These are phyloP conservation scores for Atta cephalotes DNA, from an alignment of 1,140 invertebrate species.

Conservation along the genomic window DNA sequence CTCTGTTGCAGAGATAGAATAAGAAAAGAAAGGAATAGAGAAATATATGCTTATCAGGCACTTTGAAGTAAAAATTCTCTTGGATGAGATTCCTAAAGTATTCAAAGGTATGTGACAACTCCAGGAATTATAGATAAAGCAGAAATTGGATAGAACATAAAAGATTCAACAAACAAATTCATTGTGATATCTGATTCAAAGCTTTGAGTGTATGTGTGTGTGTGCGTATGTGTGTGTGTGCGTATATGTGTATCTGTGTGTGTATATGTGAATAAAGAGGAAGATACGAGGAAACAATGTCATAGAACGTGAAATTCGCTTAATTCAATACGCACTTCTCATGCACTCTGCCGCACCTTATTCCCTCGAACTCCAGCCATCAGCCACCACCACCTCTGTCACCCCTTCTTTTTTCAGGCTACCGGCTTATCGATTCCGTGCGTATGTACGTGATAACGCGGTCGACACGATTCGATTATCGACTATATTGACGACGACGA, in stretches of 20 bases:
- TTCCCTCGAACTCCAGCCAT: background rate
- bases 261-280: background rate
- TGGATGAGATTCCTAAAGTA: background rate
- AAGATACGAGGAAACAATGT: slow-evolving; percentile 45
- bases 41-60: slow-evolving; percentile 32
- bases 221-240: background rate
- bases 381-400: background rate
- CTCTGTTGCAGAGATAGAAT: background rate
- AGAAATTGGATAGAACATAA: background rate
- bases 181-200: background rate
- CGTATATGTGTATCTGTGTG: background rate
- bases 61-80: background rate
- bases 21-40: slow-evolving; percentile 45
- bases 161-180: background rate
- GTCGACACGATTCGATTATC: slow-evolving; percentile 62
- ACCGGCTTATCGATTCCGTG: slow-evolving; percentile 68
- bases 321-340: slow-evolving; percentile 62
- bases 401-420: slow-evolving; percentile 3
- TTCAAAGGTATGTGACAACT: background rate
- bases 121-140: background rate
- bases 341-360: slow-evolving; percentile 39
- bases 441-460: slow-evolving; percentile 56
- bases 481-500: slow-evolving; percentile 28
- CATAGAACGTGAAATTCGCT: slow-evolving; percentile 69
- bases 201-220: background rate